Conservation (phyloP, 2,797 vertebrate species). For the Cossypha caffra region DNA sequence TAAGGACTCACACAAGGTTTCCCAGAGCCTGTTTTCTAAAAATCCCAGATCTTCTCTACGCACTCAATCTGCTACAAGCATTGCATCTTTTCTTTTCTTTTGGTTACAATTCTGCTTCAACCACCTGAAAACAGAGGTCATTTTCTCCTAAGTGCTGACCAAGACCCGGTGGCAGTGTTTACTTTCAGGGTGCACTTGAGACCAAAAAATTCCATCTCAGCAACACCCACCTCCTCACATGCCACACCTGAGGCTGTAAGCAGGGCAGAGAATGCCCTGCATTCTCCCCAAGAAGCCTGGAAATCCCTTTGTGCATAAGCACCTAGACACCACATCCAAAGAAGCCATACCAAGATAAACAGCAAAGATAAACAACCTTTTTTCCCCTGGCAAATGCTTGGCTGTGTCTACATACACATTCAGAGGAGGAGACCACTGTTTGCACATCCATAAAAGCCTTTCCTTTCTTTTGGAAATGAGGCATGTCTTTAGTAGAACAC, state of each 20-base stretch:
- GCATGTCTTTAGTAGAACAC: not conserved
- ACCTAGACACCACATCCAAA: not conserved
- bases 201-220: not conserved
- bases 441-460: not conserved
- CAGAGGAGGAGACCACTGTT: not conserved
- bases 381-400: not conserved
- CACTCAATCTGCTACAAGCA: not conserved
- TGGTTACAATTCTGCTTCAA: not conserved
- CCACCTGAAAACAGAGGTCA: not conserved
- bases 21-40: not conserved
- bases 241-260: not conserved
- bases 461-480: not conserved
- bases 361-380: not conserved
- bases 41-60: not conserved
- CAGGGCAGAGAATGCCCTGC: constrained; percentile 16
- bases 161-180: not conserved
- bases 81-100: fast-evolving
- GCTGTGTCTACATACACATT: not conserved
- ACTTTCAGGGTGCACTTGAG: not conserved
- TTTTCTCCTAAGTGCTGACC: not conserved
- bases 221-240: not conserved
- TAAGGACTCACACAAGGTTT: not conserved
- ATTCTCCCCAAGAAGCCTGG: not conserved
- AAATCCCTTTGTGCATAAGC: not conserved
- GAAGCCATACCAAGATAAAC: not conserved